Conservation (phyloP, 2,888 invertebrate genomes). For the Stenchaetothrips biformis region DNA sequence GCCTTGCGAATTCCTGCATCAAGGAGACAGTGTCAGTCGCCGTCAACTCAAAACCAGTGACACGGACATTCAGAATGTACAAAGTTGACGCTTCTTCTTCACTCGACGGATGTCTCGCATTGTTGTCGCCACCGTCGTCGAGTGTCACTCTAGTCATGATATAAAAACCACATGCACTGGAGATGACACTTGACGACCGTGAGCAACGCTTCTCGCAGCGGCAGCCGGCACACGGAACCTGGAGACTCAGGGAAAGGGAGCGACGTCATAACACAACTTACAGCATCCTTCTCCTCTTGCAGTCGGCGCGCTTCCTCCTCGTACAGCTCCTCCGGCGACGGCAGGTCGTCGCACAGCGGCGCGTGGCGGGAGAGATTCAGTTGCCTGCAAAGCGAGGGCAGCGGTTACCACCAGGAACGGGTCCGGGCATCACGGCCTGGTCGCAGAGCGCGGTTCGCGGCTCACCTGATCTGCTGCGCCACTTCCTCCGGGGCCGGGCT, state of each 20-base stretch:
- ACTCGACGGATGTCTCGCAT: background rate
- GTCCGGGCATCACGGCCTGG: too few relatives aligned
- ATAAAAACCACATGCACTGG: conserved; percentile 43
- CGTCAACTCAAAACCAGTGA: too few relatives aligned
- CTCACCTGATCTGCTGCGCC: conserved; percentile 36
- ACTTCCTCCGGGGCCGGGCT: conserved; percentile 33
- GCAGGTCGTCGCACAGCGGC: conserved; percentile 4
- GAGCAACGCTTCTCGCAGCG: background rate
- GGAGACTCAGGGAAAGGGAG: too few relatives aligned
- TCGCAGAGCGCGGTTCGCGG: too few relatives aligned
- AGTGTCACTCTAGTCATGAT: conserved; percentile 50
- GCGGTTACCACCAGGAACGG: background rate
- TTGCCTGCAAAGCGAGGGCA: background rate
- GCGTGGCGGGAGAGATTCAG: background rate
- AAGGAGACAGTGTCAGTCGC: conserved; percentile 28
- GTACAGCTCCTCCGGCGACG: conserved; percentile 37
- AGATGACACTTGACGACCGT: conserved; percentile 43
- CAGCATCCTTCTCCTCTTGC: conserved; percentile 71
- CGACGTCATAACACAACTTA: conserved; percentile 41
- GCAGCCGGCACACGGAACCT: background rate
- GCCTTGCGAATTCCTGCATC: conserved; percentile 62
- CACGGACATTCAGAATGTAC: too few relatives aligned
- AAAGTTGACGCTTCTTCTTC: background rate
- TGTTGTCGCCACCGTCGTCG: conserved; percentile 41
- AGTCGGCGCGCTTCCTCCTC: conserved; percentile 56